Evolutionary conservation across 2,888 invertebrate species (phyloP), one percentile per base, ranked within the genome.

Genomic region (Xanthorhoe spadicearia): DNA sequence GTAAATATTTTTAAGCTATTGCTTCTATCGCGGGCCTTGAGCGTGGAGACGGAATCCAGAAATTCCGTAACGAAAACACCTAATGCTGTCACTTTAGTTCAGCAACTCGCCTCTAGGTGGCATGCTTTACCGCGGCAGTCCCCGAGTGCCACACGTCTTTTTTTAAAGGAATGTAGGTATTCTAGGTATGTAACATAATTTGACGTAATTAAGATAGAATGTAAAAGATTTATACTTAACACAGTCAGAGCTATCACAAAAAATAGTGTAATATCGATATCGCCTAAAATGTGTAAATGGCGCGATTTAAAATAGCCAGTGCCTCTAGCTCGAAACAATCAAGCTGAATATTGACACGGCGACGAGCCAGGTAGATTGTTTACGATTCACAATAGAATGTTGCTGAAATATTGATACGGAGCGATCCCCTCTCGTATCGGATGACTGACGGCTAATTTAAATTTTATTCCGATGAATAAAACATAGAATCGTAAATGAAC

Each of bases 401-500:
- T 66, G 57, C 61, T 70, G 61, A 66, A 70, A 71, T 71, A 71
- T 73, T 71, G 70, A 74, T 66, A 68, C 63, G 48, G 51, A 61
- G 49, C 69, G 64, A 57, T 60, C 66, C 68, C 56, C 52, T 46
- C 53, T 51, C 59, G 46, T 64, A 59, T 56, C 57, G 67, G 58
- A 50, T 59, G 65, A 50, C 61, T 61, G 66, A 66, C 71, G 66
- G 65, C 68, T 74, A 70, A 74, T 74, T 72, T 70, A 70, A 71
- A 72, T 72, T 70, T 68, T 66, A 70, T 70, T 60, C 70, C 61
- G 64, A 66, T 74, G 74, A 72, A 74, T 74, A 74, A 74, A 71
- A 74, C 68, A 74, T 74, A 64, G 68, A 70, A 64, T 66, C 52
- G 61, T 53, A 62, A 68, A 71, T 65, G 56, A 56, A 60, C 62